Evolutionary conservation across 2,113 vertebrate genomes (phyloP).

Genomic region (Triplophysa dalaica): DNA sequence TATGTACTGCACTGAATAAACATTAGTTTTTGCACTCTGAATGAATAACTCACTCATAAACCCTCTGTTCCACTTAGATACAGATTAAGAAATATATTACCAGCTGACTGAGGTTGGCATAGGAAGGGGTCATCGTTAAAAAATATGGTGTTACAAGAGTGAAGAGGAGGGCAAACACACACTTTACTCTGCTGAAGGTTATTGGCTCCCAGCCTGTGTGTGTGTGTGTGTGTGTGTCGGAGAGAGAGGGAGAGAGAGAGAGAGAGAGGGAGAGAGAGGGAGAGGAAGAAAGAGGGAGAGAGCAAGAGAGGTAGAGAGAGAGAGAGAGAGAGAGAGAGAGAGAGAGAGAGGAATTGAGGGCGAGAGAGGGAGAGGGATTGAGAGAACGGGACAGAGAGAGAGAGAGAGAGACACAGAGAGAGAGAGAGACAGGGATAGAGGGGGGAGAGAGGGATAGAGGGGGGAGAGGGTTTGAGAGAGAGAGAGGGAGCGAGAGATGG

Average conservation of each 20-base stretch:
- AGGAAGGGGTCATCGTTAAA: slow-evolving; percentile 26
- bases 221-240: background rate
- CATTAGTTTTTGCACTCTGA: background rate
- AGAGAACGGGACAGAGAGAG: too few relatives aligned
- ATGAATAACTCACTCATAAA: slow-evolving; percentile 21
- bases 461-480: too few relatives aligned
- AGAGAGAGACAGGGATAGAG: too few relatives aligned
- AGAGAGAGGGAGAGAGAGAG: background rate
- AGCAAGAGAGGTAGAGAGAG: too few relatives aligned
- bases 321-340: too few relatives aligned
- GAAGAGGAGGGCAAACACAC: slow-evolving; percentile 17
- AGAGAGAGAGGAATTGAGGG: too few relatives aligned
- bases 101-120: slow-evolving; percentile 28
- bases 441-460: too few relatives aligned
- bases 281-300: too few relatives aligned
- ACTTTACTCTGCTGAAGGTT: slow-evolving; percentile 55
- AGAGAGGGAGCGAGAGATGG: too few relatives aligned
- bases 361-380: too few relatives aligned
- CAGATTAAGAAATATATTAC: slow-evolving; percentile 23
- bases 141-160: slow-evolving; percentile 14
- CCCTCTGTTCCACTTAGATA: slow-evolving; percentile 21
- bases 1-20: slow-evolving; percentile 1
- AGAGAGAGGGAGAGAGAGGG: background rate
- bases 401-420: too few relatives aligned
- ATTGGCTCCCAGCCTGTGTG: background rate